Evolutionary conservation across 2,888 invertebrate species (phyloP).

Genomic region (Andrena fulva): DNA sequence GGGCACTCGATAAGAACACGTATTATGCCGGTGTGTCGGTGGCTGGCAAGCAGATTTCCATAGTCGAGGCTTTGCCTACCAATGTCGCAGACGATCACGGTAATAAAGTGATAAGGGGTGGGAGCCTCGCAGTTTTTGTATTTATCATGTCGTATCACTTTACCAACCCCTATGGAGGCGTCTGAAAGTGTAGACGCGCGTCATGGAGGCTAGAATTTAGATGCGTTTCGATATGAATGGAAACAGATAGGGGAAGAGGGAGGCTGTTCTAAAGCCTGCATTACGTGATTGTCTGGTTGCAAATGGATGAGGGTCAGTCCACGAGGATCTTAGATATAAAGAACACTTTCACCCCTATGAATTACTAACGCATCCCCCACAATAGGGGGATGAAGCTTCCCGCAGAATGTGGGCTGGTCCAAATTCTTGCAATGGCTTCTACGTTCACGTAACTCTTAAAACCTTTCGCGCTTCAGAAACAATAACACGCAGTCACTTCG

Average conservation of each 20-base stretch:
- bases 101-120: constrained; percentile 59
- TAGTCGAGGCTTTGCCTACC: background rate
- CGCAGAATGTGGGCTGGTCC: too few species aligned
- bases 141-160: constrained; percentile 57
- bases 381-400: too few species aligned
- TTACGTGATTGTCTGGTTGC: too few species aligned
- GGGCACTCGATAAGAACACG: constrained; percentile 16
- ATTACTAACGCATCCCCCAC: too few species aligned
- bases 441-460: too few species aligned
- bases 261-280: too few species aligned
- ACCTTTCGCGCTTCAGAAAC: too few species aligned
- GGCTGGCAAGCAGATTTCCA: constrained; percentile 18
- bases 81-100: constrained; percentile 27
- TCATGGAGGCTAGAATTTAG: too few species aligned
- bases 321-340: constrained; percentile 30
- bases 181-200: constrained; percentile 26
- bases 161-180: constrained; percentile 41
- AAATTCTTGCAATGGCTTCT: too few species aligned
- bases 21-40: background rate
- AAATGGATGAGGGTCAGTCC: constrained; percentile 6
- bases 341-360: constrained; percentile 38
- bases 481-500: too few species aligned
- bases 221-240: too few species aligned
- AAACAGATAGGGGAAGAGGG: too few species aligned
- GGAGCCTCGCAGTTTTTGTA: constrained; percentile 30